Conservation (phyloP, 2,797 vertebrate genomes). For the Silurus lanzhouensis region DNA sequence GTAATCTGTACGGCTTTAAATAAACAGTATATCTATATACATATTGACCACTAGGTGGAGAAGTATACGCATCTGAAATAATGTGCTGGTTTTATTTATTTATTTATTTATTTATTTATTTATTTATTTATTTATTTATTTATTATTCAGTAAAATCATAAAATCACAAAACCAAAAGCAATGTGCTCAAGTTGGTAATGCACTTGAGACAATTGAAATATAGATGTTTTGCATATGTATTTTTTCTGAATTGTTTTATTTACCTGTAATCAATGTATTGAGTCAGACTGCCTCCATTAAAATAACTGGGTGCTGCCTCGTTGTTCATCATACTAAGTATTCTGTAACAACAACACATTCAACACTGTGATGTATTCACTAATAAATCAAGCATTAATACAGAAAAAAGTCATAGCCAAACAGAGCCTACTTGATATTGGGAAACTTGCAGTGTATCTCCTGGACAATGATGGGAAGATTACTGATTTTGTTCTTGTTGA, state of each 20-base stretch:
- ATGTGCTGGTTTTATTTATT: no score
- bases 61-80: not conserved
- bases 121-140: no score
- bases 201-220: not conserved
- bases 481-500: slow-evolving; percentile 80
- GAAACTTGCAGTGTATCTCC: slow-evolving; percentile 73
- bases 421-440: slow-evolving; percentile 70
- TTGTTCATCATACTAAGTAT: slow-evolving; percentile 83
- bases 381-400: not conserved
- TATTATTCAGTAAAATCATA: not conserved
- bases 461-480: slow-evolving; percentile 74
- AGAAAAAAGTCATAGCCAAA: not conserved
- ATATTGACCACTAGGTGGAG: slow-evolving; percentile 39
- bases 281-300: slow-evolving; percentile 77
- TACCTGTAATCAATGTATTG: slow-evolving; percentile 79
- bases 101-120: no score
- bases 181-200: not conserved
- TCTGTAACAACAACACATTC: slow-evolving; percentile 53
- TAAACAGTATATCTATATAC: not conserved
- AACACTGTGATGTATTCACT: not conserved
- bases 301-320: slow-evolving; percentile 78
- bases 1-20: not conserved
- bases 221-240: not conserved
- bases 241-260: slow-evolving; percentile 35
- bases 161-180: not conserved